Evolutionary conservation across 2,888 invertebrate genomes (phyloP).

Genomic region (Drosophila pseudotalamancana): DNA sequence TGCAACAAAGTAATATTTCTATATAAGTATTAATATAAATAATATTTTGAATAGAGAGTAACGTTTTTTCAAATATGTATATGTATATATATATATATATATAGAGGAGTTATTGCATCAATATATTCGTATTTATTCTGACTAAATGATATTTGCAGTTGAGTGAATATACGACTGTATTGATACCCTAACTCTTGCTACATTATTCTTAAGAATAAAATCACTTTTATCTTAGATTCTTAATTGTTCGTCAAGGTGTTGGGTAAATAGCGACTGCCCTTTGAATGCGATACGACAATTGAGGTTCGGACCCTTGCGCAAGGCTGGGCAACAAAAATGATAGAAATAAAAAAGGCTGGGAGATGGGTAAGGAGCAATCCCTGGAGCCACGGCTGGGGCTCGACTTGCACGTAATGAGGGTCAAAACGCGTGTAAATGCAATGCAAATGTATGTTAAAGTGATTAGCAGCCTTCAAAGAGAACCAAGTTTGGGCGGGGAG

Average conservation of each 20-base stretch:
- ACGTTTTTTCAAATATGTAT: no score
- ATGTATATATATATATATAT: no score
- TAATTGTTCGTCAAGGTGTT: slow-evolving; percentile 58
- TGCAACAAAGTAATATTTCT: no score
- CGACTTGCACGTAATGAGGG: slow-evolving; percentile 68
- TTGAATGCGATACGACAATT: slow-evolving; percentile 23
- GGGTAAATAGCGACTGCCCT: slow-evolving; percentile 43
- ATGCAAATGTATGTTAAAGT: slow-evolving; percentile 82
- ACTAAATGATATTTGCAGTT: no score
- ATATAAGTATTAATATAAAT: no score
- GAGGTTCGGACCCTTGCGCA: slow-evolving; percentile 9
- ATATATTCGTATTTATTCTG: no score
- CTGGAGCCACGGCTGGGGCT: slow-evolving; percentile 46
- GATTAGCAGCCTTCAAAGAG: slow-evolving; percentile 80
- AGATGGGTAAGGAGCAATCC: slow-evolving; percentile 36
- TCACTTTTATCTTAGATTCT: slow-evolving; percentile 28
- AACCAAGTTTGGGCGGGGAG: slow-evolving; percentile 8
- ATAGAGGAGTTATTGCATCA: no score
- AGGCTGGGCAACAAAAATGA: not conserved
- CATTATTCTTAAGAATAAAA: slow-evolving; percentile 1
- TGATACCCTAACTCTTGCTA: no score
- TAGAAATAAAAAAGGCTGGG: slow-evolving; percentile 30
- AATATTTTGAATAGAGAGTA: no score
- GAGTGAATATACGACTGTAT: no score
- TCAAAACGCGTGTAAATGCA: slow-evolving; percentile 80